phyloP scores from a whole-genome alignment of 2,113 vertebrate genomes.

The Tyrannus savana region DNA sequence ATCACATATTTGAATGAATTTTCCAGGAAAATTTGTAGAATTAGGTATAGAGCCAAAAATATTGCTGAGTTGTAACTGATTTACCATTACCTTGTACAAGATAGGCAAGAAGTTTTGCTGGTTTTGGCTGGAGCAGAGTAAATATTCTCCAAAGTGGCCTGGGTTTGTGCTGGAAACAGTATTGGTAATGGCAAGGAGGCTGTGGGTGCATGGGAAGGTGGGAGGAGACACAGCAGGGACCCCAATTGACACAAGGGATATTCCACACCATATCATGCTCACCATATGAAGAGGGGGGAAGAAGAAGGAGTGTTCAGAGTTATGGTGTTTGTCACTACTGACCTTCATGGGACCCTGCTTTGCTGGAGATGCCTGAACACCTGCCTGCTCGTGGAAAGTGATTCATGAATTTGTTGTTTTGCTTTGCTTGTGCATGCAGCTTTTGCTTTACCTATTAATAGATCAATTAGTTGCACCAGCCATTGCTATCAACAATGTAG shows the following conservation, averaged over 20 bases:
- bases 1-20: background rate
- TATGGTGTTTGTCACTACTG: background rate
- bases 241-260: background rate
- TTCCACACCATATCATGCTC: too few relatives aligned
- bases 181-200: too few relatives aligned
- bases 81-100: background rate
- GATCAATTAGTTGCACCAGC: background rate
- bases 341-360: background rate
- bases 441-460: background rate
- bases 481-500: background rate
- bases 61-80: background rate
- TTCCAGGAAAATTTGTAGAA: background rate
- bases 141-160: background rate
- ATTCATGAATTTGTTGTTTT: background rate
- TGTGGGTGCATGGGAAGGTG: background rate
- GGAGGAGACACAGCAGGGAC: background rate
- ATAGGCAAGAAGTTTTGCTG: background rate
- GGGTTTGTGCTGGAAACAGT: background rate
- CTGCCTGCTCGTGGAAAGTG: background rate
- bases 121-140: background rate
- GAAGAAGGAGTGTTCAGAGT: background rate
- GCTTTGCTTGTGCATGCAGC: fast-evolving
- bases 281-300: too few relatives aligned
- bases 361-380: background rate
- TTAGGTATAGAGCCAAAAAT: background rate